Evolutionary conservation across 1,140 invertebrate genomes (phyloP), one percentile per base, ranked within the genome.

Genomic region (Latrodectus geometricus): DNA sequence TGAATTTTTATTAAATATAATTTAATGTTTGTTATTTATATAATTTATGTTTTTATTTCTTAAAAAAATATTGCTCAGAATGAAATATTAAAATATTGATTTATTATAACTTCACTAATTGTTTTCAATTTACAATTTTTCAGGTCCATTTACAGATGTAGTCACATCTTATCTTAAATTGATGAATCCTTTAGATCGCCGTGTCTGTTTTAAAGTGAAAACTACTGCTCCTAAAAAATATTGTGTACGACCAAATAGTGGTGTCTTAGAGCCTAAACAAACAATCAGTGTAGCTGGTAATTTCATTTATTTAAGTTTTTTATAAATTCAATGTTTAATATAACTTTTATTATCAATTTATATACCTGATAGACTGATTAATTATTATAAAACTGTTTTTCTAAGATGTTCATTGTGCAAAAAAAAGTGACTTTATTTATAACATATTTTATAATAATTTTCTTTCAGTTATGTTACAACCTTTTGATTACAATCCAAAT

Each of bases 221-320:
- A 99, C 99, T 76, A 99, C 99, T 89, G 98, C 98, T 89, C 99
- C 99, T 84, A 99, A 98, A 92, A 95, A 96, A 90, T 99, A 99
- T 91, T 99, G 99, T 92, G 99, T 99, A 86, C 94, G 98, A 91
- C 99, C 99, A 88, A 99, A 99, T 92, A 98, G 96, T 91, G 99
- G 99, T 87, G 90, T 95, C 35, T 92, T 99, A 76, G 94, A 95
- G 88, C 94, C 97, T 35, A 94, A 95, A 90, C 92, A 93, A 89
- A 92, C 93, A 87, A 94, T 95, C 88, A 94, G 95, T 92, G 96
- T 99, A 90, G 76, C 96, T 92, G 96, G 97, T 98, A 88, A 88
- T 66, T 35, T 35, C 35, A 35, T 81, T 17, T 20, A 21, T 69
- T 21, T 0, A 5, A 69, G 35, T 5, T 35, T 20, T 48, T 4